phyloP scores from a whole-genome alignment of 2,888 invertebrate genomes.

The Dryobota labecula region DNA sequence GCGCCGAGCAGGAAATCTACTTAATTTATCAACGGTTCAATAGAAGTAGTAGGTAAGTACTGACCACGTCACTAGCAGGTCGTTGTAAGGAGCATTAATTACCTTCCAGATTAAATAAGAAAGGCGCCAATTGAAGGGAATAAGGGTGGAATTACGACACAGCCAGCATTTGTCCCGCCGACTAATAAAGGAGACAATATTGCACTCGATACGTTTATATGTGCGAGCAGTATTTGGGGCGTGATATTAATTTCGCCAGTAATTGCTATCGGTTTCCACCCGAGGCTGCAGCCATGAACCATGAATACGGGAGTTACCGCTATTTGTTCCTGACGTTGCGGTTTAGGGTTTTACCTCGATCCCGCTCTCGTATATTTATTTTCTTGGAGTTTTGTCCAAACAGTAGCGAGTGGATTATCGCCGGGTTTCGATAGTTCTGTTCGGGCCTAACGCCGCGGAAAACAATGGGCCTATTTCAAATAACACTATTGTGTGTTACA shows the following conservation, averaged over 20 bases:
- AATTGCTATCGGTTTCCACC: slow-evolving; percentile 90
- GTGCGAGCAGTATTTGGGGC: slow-evolving; percentile 89
- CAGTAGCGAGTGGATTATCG: slow-evolving; percentile 84
- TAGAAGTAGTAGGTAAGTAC: slow-evolving; percentile 46
- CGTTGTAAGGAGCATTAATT: slow-evolving; percentile 84
- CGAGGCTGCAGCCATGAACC: slow-evolving; percentile 88
- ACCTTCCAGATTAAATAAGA: slow-evolving; percentile 87
- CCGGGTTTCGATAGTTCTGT: slow-evolving; percentile 76
- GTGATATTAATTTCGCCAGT: slow-evolving; percentile 90
- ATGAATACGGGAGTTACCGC: slow-evolving; percentile 90
- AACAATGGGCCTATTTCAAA: slow-evolving; percentile 78
- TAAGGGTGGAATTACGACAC: slow-evolving; percentile 85
- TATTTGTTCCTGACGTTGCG: slow-evolving; percentile 90
- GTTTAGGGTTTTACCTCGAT: slow-evolving; percentile 87
- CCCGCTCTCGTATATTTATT: slow-evolving; percentile 86
- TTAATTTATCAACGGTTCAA: slow-evolving; percentile 58
- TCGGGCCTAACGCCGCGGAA: slow-evolving; percentile 74
- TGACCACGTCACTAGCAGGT: slow-evolving; percentile 70
- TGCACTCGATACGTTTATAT: slow-evolving; percentile 90
- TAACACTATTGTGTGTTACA: slow-evolving; percentile 73
- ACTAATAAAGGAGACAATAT: slow-evolving; percentile 91
- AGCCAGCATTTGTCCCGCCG: slow-evolving; percentile 87
- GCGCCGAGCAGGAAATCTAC: slow-evolving; percentile 59
- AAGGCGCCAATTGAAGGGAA: slow-evolving; percentile 84
- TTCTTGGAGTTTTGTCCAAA: slow-evolving; percentile 87